A percentile compares a stretch with the other conserved stretches of the same genome.
Conservation (phyloP, 2,888 invertebrate genomes). For the Sericinus montela region DNA sequence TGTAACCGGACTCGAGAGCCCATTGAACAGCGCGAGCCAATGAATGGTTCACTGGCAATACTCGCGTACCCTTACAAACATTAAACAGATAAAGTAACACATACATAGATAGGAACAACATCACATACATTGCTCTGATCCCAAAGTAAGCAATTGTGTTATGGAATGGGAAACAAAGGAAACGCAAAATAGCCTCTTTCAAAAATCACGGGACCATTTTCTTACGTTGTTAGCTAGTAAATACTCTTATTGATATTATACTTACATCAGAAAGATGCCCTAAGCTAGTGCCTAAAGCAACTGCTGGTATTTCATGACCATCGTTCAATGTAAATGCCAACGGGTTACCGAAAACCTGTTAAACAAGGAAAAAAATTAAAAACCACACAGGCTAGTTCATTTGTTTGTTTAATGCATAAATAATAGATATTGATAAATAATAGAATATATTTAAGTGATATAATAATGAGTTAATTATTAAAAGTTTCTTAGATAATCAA, state of each 20-base stretch:
- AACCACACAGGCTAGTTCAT: not conserved
- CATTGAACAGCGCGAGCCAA: constrained; percentile 83
- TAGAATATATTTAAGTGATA: too few species aligned
- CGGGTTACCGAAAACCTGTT: constrained; percentile 11
- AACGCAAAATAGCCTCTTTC: too few species aligned
- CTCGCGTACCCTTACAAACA: constrained; percentile 50
- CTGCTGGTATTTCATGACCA: constrained; percentile 54
- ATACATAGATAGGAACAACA: too few species aligned
- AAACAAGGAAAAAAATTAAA: not conserved
- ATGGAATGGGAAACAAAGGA: too few species aligned
- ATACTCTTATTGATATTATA: too few species aligned
- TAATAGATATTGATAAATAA: too few species aligned
- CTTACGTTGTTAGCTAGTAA: too few species aligned
- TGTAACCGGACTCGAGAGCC: constrained; percentile 88
- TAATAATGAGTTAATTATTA: too few species aligned
- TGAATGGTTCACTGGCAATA: constrained; percentile 57
- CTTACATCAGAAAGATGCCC: constrained; percentile 62
- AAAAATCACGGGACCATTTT: too few species aligned
- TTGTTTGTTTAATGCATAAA: too few species aligned
- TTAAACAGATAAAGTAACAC: not conserved
- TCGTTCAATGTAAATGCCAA: constrained; percentile 48
- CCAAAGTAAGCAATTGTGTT: too few species aligned
- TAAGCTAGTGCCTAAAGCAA: constrained; percentile 63
- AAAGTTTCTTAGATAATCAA: not conserved
- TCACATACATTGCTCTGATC: too few species aligned